A percentile compares a stretch with the other conserved stretches of the same genome.
These are phyloP conservation scores for Pseudomyrmex gracilis DNA, from an alignment of 1,140 invertebrate genomes.

Conservation along the genomic window DNA sequence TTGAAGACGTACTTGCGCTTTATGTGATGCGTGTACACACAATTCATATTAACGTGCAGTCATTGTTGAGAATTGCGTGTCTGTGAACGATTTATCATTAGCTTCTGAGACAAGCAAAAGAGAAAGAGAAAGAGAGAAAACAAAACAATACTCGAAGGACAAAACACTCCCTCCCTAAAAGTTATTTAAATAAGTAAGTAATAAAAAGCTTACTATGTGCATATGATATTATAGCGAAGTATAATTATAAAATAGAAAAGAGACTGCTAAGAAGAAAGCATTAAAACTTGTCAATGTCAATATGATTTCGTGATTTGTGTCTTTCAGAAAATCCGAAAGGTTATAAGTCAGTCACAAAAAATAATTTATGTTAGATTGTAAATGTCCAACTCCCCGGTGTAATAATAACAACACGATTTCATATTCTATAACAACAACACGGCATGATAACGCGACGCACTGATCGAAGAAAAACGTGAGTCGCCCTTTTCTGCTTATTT, in stretches of 20 bases:
- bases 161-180: conserved; percentile 1
- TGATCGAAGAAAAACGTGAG: conserved; percentile 24
- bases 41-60: not conserved
- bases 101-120: conserved; percentile 17
- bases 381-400: not conserved
- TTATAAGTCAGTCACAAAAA: not conserved
- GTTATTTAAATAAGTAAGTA: conserved; percentile 39
- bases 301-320: conserved; percentile 3
- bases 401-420: not conserved
- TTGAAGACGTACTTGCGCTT: not conserved
- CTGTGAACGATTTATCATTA: conserved; percentile 60
- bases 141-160: conserved; percentile 29
- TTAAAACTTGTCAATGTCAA: conserved; percentile 1
- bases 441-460: not conserved
- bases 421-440: too few species aligned
- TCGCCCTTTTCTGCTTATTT: conserved; percentile 9
- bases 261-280: not conserved
- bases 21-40: not conserved
- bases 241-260: conserved; percentile 39
- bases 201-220: conserved; percentile 21
- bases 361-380: not conserved
- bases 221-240: not conserved
- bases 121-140: not conserved
- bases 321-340: not conserved
- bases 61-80: conserved; percentile 54